phyloP scores from a whole-genome alignment of 1,140 invertebrate species.

The Marisa cornuarietis region DNA sequence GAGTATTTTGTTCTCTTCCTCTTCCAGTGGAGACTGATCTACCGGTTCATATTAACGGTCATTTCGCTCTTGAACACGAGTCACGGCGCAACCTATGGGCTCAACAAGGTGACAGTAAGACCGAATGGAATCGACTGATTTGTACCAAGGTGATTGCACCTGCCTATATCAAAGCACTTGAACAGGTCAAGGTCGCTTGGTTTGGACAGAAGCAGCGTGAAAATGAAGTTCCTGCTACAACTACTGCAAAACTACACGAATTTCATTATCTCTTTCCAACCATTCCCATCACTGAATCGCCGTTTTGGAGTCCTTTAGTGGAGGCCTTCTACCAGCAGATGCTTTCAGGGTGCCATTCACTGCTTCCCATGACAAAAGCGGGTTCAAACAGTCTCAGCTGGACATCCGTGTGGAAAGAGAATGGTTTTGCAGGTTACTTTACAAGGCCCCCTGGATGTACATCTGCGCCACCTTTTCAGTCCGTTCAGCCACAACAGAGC shows the following conservation, averaged over 20 bases:
- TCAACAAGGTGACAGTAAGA: conserved; percentile 26
- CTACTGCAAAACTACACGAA: background rate
- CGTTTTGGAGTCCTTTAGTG: conserved; percentile 22
- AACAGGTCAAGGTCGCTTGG: conserved; percentile 10
- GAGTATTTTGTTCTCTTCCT: conserved; percentile 56
- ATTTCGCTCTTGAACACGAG: conserved; percentile 61
- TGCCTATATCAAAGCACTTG: conserved; percentile 34
- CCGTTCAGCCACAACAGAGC: background rate
- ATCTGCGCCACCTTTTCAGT: too few relatives aligned
- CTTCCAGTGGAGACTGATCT: conserved; percentile 52
- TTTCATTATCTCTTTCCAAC: conserved; percentile 16
- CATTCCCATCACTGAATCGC: conserved; percentile 9
- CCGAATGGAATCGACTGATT: conserved; percentile 49
- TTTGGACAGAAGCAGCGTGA: background rate
- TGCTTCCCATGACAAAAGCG: conserved; percentile 2
- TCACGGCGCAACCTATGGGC: conserved; percentile 52
- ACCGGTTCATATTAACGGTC: conserved; percentile 59
- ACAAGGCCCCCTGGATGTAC: background rate
- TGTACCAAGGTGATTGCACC: conserved; percentile 40
- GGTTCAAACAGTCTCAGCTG: background rate
- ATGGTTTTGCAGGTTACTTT: background rate
- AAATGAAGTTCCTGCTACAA: background rate
- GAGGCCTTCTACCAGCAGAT: conserved; percentile 4
- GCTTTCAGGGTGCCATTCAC: background rate
- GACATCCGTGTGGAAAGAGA: background rate